Evolutionary conservation across 2,113 vertebrate genomes (phyloP).

Genomic region (Baryphthengus martii): DNA sequence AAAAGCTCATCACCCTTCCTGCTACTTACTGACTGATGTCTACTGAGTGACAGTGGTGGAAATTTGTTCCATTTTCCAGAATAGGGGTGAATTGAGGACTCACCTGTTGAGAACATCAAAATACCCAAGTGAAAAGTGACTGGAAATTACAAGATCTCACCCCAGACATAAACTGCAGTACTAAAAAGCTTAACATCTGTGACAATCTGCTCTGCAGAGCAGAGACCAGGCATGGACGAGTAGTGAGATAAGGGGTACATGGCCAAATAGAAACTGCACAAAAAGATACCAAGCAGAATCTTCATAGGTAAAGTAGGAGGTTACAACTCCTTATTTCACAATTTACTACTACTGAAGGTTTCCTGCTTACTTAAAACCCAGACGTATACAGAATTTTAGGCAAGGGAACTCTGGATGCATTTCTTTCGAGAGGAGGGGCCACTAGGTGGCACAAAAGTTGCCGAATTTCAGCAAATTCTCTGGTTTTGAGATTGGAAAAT

Average conservation of each 20-base stretch:
- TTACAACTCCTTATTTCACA: neutral
- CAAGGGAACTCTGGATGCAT: neutral
- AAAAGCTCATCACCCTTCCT: neutral
- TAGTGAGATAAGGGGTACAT: neutral
- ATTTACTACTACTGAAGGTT: neutral
- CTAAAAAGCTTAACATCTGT: neutral
- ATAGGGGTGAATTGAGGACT: neutral
- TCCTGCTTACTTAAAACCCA: neutral
- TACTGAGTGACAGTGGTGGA: neutral
- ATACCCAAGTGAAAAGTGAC: neutral
- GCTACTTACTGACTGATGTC: neutral
- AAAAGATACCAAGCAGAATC: neutral
- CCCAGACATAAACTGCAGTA: neutral
- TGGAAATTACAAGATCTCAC: neutral
- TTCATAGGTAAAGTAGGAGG: neutral
- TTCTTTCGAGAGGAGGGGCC: conserved; percentile 3
- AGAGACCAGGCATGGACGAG: neutral
- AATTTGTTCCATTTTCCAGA: neutral
- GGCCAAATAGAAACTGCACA: neutral
- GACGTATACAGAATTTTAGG: neutral
- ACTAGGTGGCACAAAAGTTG: conserved; percentile 65
- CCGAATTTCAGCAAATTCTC: neutral
- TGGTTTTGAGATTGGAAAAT: neutral
- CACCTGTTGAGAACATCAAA: neutral
- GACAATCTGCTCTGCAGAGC: neutral